Evolutionary conservation across 1,140 invertebrate genomes (phyloP).

Genomic region (Leucophenga varia): DNA sequence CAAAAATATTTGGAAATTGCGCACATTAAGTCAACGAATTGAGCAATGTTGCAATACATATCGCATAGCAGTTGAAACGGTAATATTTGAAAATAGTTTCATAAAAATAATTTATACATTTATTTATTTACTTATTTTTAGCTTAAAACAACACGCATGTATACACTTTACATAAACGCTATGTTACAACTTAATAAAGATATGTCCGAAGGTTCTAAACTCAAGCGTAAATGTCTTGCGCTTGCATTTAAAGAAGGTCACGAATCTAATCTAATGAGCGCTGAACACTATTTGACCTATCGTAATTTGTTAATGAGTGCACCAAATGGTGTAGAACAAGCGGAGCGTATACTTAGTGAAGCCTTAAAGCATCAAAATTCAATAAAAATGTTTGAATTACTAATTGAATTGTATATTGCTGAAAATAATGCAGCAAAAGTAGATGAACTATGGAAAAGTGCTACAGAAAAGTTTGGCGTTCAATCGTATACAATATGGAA

Average conservation of each 20-base stretch:
- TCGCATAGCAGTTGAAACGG: constrained; percentile 35
- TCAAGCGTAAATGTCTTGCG: constrained; percentile 33
- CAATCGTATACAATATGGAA: no score
- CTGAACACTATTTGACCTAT: constrained; percentile 32
- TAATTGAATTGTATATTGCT: no score
- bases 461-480: no score
- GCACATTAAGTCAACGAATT: constrained; percentile 33
- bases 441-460: no score
- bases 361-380: constrained; percentile 27
- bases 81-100: constrained; percentile 5
- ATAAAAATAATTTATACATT: background rate
- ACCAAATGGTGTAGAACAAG: constrained; percentile 19
- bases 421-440: no score
- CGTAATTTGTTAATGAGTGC: constrained; percentile 32
- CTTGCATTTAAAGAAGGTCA: constrained; percentile 43
- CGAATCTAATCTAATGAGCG: constrained; percentile 31
- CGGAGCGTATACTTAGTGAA: constrained; percentile 33
- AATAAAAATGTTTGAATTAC: no score
- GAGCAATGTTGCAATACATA: constrained; percentile 39
- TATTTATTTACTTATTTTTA: constrained; percentile 11
- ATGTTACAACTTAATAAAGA: constrained; percentile 40
- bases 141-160: constrained; percentile 31
- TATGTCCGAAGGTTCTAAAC: constrained; percentile 19
- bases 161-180: constrained; percentile 31
- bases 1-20: constrained; percentile 15